These are phyloP conservation scores for Hipposideros armiger DNA, from an alignment of 2,113 vertebrate species.

Conservation along the genomic window DNA sequence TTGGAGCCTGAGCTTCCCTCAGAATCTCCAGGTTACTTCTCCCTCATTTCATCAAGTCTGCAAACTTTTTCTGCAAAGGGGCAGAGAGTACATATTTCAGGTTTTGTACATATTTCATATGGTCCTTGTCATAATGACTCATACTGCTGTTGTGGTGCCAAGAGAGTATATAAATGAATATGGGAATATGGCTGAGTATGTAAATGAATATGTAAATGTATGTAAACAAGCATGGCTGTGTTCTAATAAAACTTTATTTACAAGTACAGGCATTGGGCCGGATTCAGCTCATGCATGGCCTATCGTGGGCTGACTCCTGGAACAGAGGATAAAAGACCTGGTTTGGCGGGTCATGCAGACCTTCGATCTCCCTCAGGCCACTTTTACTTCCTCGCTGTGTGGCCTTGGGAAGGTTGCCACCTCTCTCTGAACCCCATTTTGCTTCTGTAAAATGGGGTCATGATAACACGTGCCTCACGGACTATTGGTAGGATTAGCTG, in stretches of 20 bases:
- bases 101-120: not conserved
- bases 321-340: not conserved
- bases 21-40: not conserved
- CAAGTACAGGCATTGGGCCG: not conserved
- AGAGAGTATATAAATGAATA: not conserved
- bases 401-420: not conserved
- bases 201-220: not conserved
- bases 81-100: not conserved
- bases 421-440: not conserved
- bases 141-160: not conserved
- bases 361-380: not conserved
- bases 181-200: not conserved
- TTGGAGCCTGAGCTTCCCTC: not conserved
- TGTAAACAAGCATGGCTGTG: not conserved
- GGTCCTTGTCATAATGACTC: not conserved
- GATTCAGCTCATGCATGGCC: not conserved
- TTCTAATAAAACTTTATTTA: constrained; percentile 64
- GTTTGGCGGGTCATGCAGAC: not conserved
- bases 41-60: not conserved
- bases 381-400: not conserved
- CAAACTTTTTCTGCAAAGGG: not conserved
- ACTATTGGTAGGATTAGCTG: not conserved
- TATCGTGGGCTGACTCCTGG: not conserved
- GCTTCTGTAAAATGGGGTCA: not conserved
- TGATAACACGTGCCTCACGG: not conserved